phyloP scores from a whole-genome alignment of 2,797 vertebrate species.

The Okamejei kenojei region DNA sequence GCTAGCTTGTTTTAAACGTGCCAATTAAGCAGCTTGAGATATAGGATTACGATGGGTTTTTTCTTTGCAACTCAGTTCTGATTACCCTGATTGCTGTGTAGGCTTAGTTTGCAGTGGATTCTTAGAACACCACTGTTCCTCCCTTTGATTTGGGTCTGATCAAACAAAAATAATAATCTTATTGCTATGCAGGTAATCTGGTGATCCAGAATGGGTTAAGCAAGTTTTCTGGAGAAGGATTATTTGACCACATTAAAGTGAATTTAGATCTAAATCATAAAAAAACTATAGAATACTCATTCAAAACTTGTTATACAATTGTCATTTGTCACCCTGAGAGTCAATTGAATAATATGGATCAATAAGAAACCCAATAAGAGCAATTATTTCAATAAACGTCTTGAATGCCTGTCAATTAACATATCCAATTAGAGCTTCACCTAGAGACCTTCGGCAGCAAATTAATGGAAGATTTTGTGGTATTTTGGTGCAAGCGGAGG shows the following conservation, averaged over 20 bases:
- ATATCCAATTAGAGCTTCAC: background rate
- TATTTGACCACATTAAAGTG: background rate
- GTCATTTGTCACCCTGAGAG: background rate
- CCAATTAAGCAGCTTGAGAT: conserved; percentile 1
- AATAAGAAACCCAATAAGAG: background rate
- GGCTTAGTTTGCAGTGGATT: background rate
- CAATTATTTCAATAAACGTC: background rate
- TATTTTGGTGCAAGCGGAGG: background rate
- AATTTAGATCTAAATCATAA: background rate
- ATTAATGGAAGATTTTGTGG: background rate
- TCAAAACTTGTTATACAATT: background rate
- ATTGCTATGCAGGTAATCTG: background rate
- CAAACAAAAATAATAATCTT: background rate
- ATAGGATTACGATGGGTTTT: background rate
- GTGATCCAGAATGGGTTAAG: too few species aligned
- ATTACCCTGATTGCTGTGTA: background rate
- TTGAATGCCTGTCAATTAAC: background rate
- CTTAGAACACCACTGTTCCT: background rate
- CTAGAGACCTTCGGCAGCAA: background rate
- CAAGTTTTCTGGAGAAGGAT: background rate
- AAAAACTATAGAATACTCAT: background rate
- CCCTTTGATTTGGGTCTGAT: background rate
- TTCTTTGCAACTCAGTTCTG: background rate
- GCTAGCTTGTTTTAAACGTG: background rate
- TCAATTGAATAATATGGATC: background rate